Base-by-base conservation (phyloP, 2,888 invertebrate species). In the Marasmarcha lunaedactyla region DNA sequence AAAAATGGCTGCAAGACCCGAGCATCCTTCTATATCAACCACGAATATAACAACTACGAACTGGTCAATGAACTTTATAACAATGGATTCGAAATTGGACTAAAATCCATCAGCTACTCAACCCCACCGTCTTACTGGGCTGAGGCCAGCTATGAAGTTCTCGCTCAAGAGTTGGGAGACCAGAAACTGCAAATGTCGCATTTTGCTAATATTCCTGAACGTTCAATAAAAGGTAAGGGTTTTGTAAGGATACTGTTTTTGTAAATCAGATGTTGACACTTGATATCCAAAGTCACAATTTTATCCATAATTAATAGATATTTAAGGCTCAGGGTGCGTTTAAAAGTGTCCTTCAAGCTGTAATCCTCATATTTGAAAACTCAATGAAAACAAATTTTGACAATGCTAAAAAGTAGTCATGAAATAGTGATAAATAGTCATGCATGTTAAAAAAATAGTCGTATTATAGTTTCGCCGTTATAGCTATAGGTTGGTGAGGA, bases 31-130 rank as follows among this genome's bases (percentile, higher is more conserved):
- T 93, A 87, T 60, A 78, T 91, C 27, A 88, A 86, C 27, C 92
- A 93, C 53, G 88, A 90, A 46, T 92, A 91, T 59, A 90, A 89
- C 0, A 87, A 90, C 62, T 92, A 91, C 54, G 62, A 71, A 2
- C 52, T 79, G 12, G 78, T 90, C 2, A 87, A 90, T 51, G 81
- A 87, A 37, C 70, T 91, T 0, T 86, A 87, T 52, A 74, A 71
- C 42, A 43, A 44, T 1, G 76, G 90, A 0, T 88, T 86, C 46
- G 91, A 91, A 63, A 88, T 92, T 1, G 90, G 88, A 0, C 71
- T 90, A 1, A 90, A 91, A 58, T 90, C 91, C 2, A 86, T 91
- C 26, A 85, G 84, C 1, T 89, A 89, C 47, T 69, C 71, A 26
- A 67, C 77, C 1, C 72, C 78, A 3, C 81, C 85, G 10, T 62